A percentile compares a stretch with the other conserved stretches of the same genome.
Conservation (phyloP, 2,888 invertebrate genomes). For the Diabrotica balteata region DNA sequence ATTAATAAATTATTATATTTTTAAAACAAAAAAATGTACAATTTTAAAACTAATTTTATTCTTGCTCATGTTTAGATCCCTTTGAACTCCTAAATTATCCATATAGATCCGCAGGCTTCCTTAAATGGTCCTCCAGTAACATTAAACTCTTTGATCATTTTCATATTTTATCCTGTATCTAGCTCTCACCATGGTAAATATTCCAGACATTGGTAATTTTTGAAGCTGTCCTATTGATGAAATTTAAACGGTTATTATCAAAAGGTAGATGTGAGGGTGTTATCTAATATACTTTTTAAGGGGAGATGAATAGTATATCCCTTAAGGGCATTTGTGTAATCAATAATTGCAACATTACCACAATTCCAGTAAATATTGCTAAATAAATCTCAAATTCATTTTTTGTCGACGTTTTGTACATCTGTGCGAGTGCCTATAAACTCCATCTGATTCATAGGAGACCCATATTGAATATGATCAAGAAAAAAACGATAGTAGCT, state of each 20-base stretch:
- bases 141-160: slow-evolving; percentile 44
- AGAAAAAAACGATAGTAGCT: slow-evolving; percentile 35
- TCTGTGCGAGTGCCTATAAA: slow-evolving; percentile 19
- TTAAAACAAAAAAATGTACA: no score
- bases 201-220: slow-evolving; percentile 25
- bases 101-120: slow-evolving; percentile 55
- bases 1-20: no score
- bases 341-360: slow-evolving; percentile 44
- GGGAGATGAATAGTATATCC: slow-evolving; percentile 52
- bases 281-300: slow-evolving; percentile 51
- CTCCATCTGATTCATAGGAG: slow-evolving; percentile 8
- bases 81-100: slow-evolving; percentile 54
- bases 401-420: slow-evolving; percentile 30
- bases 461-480: slow-evolving; percentile 33
- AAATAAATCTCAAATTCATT: slow-evolving; percentile 45
- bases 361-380: slow-evolving; percentile 41
- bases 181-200: slow-evolving; percentile 51
- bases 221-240: slow-evolving; percentile 47
- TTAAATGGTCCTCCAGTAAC: slow-evolving; percentile 53
- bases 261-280: slow-evolving; percentile 47
- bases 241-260: slow-evolving; percentile 39
- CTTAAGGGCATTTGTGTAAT: slow-evolving; percentile 51
- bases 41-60: no score
- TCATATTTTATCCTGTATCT: slow-evolving; percentile 46
- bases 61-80: slow-evolving; percentile 39